phyloP scores from a whole-genome alignment of 2,797 vertebrate genomes.

The Gouania willdenowi region DNA sequence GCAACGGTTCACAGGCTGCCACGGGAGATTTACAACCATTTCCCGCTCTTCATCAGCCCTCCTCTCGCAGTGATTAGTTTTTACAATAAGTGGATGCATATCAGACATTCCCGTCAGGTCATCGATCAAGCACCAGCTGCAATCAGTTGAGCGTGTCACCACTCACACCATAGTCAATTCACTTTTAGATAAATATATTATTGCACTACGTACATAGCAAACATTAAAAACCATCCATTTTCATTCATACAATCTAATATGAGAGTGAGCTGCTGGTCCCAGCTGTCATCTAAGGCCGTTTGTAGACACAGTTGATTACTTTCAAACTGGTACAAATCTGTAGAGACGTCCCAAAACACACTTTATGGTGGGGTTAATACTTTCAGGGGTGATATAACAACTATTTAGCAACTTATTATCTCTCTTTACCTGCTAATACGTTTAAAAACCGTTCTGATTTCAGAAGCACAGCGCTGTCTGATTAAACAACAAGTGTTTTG shows the following conservation, averaged over 20 bases:
- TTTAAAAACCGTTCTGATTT: too few relatives aligned
- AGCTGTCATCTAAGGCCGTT: background rate
- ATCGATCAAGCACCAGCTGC: constrained; percentile 50
- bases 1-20: constrained; percentile 21
- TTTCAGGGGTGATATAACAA: too few relatives aligned
- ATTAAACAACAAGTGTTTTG: too few relatives aligned
- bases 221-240: constrained; percentile 26
- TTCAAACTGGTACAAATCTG: background rate
- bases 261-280: constrained; percentile 2
- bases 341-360: too few relatives aligned
- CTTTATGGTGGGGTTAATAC: too few relatives aligned
- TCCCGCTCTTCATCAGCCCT: constrained; percentile 16
- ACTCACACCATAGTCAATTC: constrained; percentile 35
- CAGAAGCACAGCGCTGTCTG: too few relatives aligned
- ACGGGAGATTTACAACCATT: constrained; percentile 22
- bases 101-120: constrained; percentile 52
- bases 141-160: constrained; percentile 38
- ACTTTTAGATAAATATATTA: constrained; percentile 19
- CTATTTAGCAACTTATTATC: too few relatives aligned
- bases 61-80: constrained; percentile 51
- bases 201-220: background rate
- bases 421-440: too few relatives aligned
- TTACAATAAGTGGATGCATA: constrained; percentile 59
- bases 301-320: too few relatives aligned
- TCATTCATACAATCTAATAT: background rate